A percentile compares a stretch with the other conserved stretches of the same genome.
Evolutionary conservation across 2,888 invertebrate genomes (phyloP).

Genomic region (Cartodere bifasciata): DNA sequence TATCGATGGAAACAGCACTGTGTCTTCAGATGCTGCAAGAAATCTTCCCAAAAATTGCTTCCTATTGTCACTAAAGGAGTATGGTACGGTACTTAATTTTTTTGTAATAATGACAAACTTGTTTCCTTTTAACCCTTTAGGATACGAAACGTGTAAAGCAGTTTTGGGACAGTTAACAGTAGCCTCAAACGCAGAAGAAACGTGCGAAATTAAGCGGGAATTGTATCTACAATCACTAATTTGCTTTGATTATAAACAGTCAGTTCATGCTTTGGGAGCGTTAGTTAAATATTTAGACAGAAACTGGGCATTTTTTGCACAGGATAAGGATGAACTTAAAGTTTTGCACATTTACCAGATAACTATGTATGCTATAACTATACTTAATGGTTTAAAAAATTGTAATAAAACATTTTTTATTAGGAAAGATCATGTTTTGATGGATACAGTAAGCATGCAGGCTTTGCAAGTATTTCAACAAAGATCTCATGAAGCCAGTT

Average conservation of each 20-base stretch:
- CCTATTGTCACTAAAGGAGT: conserved; percentile 45
- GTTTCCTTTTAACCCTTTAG: conserved; percentile 13
- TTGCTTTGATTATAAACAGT: conserved; percentile 47
- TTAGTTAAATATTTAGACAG: conserved; percentile 58
- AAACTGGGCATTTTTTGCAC: conserved; percentile 38
- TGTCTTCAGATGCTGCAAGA: conserved; percentile 21
- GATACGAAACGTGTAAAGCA: conserved; percentile 23
- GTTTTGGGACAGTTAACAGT: conserved; percentile 21
- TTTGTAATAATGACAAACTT: not conserved
- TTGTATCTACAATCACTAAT: conserved; percentile 48
- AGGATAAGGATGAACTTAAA: conserved; percentile 37
- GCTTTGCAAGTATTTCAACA: conserved; percentile 67
- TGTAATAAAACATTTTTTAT: not conserved
- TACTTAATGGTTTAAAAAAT: not conserved
- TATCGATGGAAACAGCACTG: conserved; percentile 17
- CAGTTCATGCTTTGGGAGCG: conserved; percentile 58
- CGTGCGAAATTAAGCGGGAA: conserved; percentile 41
- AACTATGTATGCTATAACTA: conserved; percentile 41
- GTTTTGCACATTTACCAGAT: conserved; percentile 44
- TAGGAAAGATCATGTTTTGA: conserved; percentile 54
- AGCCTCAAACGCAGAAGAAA: conserved; percentile 36
- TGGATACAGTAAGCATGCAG: conserved; percentile 59
- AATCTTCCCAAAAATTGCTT: conserved; percentile 38
- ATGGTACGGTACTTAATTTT: conserved; percentile 45
- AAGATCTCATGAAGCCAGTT: conserved; percentile 59